These are phyloP conservation scores for Psittacula cyanocephala DNA, from an alignment of 2,113 vertebrate species.

Conservation along the genomic window DNA sequence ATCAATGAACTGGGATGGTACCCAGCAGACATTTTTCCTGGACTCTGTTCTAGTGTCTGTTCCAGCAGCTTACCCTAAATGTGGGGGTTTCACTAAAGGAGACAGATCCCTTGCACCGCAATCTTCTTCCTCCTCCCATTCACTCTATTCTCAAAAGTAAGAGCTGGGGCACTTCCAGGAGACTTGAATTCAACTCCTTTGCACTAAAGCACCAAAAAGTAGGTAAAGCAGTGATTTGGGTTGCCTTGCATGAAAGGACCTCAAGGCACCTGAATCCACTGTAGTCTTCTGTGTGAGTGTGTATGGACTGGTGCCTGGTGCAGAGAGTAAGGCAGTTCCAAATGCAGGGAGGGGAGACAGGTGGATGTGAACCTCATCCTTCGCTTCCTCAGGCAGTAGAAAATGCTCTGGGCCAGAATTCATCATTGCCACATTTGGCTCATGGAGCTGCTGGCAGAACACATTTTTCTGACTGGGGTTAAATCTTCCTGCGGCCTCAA, in stretches of 20 bases:
- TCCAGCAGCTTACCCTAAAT: not conserved
- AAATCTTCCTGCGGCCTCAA: not conserved
- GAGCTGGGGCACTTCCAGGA: not conserved
- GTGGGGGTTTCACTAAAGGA: not conserved
- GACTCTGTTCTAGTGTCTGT: not conserved
- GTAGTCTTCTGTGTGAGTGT: not conserved
- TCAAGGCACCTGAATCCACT: not conserved
- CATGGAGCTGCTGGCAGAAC: not conserved
- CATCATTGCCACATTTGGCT: not conserved
- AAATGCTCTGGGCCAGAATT: not conserved
- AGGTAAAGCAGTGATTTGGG: not conserved
- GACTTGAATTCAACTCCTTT: not conserved
- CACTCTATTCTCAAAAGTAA: not conserved
- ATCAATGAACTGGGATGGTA: not conserved
- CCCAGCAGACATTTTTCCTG: not conserved
- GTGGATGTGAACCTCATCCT: not conserved
- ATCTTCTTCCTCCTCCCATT: not conserved
- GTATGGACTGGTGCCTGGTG: accelerated
- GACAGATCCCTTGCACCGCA: not conserved
- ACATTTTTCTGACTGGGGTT: not conserved
- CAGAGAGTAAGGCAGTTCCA: not conserved
- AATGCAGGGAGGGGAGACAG: not conserved
- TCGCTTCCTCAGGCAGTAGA: not conserved
- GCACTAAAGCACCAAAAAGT: not conserved
- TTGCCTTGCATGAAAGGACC: not conserved